Evolutionary conservation across 2,797 vertebrate species (phyloP), one percentile per base, ranked within the genome.

Genomic region (Argyrosomus regius): DNA sequence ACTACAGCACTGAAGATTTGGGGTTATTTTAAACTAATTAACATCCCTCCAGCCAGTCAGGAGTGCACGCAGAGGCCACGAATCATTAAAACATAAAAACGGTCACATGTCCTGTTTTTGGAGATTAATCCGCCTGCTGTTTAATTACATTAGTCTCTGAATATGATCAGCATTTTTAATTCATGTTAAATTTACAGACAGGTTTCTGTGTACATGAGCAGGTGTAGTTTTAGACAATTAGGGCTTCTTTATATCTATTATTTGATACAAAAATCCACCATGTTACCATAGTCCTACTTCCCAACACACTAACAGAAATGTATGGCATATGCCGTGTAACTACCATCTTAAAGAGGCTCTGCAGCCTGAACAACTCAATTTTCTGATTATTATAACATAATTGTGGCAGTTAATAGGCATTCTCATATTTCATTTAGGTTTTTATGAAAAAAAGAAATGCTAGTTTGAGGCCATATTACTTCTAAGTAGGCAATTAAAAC

Each of bases 401-500:
- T 91, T 22, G 64, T 48, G 26, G 74, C 75, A 76, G 85, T 90
- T 90, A 92, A 91, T 88, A 91, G 72, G 68, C 83, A 83, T 87
- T 89, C 88, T 94, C 87, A 86, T 87, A 83, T 93, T 92, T 93
- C 89, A 88, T 91, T 87, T 86, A 53, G 53, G 54, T 75, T 89
- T 89, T 73, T 45, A 68, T 75, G 79, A 65, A 73, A 73, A 86
- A 77, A 78, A 35, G 35, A 83, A 81, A 78, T 35, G 73, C 80
- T 46, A 74, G 81, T 92, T 91, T 87, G 87, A 86, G 85, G 85
- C 86, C 80, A 78, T 83, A 88, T 93, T 92, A 92, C 89, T 77
- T 90, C 89, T 89, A 93, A 91, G 90, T 87, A 90, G 87, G 80
- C 91, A 92, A 94, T 94, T 94, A 92, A 87, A 91, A 90, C 86